These are phyloP conservation scores for Lymantria monacha DNA, from an alignment of 2,888 invertebrate species.

Conservation along the genomic window DNA sequence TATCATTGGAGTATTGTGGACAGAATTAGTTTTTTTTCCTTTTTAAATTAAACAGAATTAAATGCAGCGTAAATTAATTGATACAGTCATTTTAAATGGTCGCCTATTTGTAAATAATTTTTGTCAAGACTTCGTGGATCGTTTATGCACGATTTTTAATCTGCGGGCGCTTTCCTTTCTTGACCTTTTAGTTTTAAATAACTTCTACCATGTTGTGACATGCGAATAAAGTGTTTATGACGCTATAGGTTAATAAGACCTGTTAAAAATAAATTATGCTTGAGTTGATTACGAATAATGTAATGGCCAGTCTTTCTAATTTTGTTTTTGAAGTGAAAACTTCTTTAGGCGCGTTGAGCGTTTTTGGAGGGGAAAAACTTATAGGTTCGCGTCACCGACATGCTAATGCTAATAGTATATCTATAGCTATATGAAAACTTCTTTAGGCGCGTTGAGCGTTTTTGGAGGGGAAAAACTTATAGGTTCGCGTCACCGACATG, in stretches of 20 bases:
- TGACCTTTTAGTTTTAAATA: slow-evolving; percentile 62
- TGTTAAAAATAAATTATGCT: slow-evolving; percentile 33
- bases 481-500: no score
- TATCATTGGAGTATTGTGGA: slow-evolving; percentile 18
- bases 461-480: no score
- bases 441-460: no score
- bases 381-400: no score
- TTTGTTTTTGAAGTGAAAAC: no score
- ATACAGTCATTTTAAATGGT: slow-evolving; percentile 16
- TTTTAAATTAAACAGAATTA: slow-evolving; percentile 27
- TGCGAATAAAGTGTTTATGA: slow-evolving; percentile 42
- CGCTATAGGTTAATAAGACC: slow-evolving; percentile 37
- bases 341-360: no score
- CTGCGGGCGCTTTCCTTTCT: slow-evolving; percentile 56
- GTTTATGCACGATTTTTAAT: neutral
- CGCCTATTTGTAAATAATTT: slow-evolving; percentile 21
- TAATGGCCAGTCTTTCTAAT: slow-evolving; percentile 32
- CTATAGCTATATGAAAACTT: no score
- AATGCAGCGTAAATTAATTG: slow-evolving; percentile 24
- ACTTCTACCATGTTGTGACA: slow-evolving; percentile 40
- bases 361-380: no score
- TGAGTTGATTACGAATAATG: slow-evolving; percentile 25
- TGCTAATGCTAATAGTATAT: no score
- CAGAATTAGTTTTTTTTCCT: slow-evolving; percentile 30
- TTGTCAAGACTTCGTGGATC: slow-evolving; percentile 8